These are phyloP conservation scores for Temnothorax curvispinosus DNA, from an alignment of 1,140 invertebrate species.

Conservation along the genomic window DNA sequence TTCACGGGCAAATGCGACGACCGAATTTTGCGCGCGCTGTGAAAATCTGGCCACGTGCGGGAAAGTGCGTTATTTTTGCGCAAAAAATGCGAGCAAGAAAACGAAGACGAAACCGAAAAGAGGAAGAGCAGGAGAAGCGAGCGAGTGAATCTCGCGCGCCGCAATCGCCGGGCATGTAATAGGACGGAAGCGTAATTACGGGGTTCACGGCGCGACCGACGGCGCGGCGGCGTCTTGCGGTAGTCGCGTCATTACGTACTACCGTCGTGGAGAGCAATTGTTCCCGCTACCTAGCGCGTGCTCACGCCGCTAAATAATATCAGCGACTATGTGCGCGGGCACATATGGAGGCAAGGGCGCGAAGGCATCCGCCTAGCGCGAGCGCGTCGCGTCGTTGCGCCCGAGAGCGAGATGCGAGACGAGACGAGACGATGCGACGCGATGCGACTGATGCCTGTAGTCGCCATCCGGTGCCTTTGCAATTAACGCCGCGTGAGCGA, in stretches of 20 bases:
- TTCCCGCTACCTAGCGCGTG: constrained; percentile 62
- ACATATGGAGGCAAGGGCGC: neutral
- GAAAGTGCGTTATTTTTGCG: constrained; percentile 2
- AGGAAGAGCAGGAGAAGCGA: neutral
- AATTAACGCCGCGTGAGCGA: constrained; percentile 70
- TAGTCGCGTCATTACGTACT: constrained; percentile 72
- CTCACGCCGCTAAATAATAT: constrained; percentile 68
- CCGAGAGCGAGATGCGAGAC: neutral
- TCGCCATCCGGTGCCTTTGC: constrained; percentile 57
- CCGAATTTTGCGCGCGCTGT: neutral
- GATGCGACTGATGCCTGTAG: constrained; percentile 52
- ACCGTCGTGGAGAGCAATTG: constrained; percentile 62
- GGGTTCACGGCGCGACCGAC: constrained; percentile 47
- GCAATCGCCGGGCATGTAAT: constrained; percentile 63
- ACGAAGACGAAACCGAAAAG: neutral
- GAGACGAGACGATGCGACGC: neutral
- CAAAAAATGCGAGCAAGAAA: neutral
- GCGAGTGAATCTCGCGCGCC: constrained; percentile 45
- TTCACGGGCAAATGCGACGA: neutral
- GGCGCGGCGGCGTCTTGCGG: constrained; percentile 54
- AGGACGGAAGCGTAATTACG: constrained; percentile 73
- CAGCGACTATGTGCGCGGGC: constrained; percentile 39
- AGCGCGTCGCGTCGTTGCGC: constrained; percentile 11
- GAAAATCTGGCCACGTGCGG: neutral
- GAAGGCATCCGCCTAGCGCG: constrained; percentile 29